phyloP scores from a whole-genome alignment of 2,797 vertebrate genomes.

The Pygocentrus nattereri region DNA sequence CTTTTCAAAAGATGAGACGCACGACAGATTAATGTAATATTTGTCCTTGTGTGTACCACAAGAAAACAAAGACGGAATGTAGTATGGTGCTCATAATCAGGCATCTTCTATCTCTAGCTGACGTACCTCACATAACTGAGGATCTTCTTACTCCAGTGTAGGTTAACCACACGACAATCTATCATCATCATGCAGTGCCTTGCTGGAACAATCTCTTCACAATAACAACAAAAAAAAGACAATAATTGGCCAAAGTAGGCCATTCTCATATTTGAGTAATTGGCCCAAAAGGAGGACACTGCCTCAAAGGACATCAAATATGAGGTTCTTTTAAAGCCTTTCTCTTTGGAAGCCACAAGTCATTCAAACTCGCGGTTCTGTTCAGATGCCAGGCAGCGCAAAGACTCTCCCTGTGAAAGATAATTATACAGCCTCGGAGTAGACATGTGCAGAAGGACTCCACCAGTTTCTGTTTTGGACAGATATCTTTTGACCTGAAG shows the following conservation, averaged over 20 bases:
- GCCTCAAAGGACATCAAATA: slow-evolving; percentile 56
- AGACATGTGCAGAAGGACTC: slow-evolving; percentile 61
- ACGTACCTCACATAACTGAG: slow-evolving; percentile 23
- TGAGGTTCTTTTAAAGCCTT: slow-evolving; percentile 53
- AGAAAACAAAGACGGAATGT: slow-evolving; percentile 33
- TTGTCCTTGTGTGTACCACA: slow-evolving; percentile 17
- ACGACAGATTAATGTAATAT: slow-evolving; percentile 27
- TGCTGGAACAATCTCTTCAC: slow-evolving; percentile 10
- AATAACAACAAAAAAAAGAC: slow-evolving; percentile 22
- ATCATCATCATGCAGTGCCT: slow-evolving; percentile 24
- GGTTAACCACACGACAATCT: not conserved
- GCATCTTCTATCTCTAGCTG: slow-evolving; percentile 23
- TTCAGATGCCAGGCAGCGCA: slow-evolving; percentile 58
- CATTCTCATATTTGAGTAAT: slow-evolving; percentile 66
- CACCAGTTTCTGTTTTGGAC: slow-evolving; percentile 14
- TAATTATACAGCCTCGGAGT: slow-evolving; percentile 66
- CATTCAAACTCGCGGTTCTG: slow-evolving; percentile 45
- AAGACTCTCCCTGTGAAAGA: slow-evolving; percentile 64
- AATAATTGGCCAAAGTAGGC: slow-evolving; percentile 26
- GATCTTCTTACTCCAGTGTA: not conserved
- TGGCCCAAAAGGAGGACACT: slow-evolving; percentile 17
- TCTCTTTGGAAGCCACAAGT: slow-evolving; percentile 58
- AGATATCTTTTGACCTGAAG: not conserved
- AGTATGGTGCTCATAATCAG: not conserved
- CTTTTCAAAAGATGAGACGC: not conserved